Percentiles rank a stretch among this genome's conserved stretches.
phyloP scores from a whole-genome alignment of 2,888 invertebrate species.

The Parnassius apollo region DNA sequence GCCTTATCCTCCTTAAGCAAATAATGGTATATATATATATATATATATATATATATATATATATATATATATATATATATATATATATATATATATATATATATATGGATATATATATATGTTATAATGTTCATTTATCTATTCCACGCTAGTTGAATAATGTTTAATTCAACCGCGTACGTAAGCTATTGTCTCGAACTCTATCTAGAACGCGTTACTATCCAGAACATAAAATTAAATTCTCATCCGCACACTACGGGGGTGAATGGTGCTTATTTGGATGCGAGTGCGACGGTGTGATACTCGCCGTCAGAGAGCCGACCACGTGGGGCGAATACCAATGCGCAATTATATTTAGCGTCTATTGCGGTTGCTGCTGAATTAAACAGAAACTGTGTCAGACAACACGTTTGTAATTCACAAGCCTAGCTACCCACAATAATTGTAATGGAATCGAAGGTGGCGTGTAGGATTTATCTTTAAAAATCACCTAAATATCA shows the following conservation, averaged over 20 bases:
- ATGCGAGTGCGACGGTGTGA: constrained; percentile 62
- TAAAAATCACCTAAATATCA: too few species aligned
- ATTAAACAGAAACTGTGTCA: constrained; percentile 67
- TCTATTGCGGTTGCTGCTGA: constrained; percentile 59
- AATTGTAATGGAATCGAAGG: constrained; percentile 3
- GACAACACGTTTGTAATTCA: constrained; percentile 26
- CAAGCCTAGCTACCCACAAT: background rate
- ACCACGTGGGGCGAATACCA: constrained; percentile 59
- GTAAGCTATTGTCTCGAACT: constrained; percentile 50
- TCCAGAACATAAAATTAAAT: constrained; percentile 56
- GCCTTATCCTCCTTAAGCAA: too few species aligned
- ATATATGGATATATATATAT: background rate
- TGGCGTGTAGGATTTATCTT: too few species aligned
- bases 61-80: background rate
- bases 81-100: background rate
- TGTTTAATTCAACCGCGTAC: constrained; percentile 42
- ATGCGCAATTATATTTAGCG: constrained; percentile 69
- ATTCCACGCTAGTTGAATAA: constrained; percentile 35
- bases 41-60: background rate
- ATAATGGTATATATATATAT: too few species aligned
- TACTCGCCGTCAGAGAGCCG: constrained; percentile 49
- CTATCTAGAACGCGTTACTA: constrained; percentile 53
- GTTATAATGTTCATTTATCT: constrained; percentile 29
- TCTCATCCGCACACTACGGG: constrained; percentile 66
- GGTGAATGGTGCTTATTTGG: constrained; percentile 64